Conservation (phyloP, 2,113 vertebrate genomes). For the Vulpes vulpes region DNA sequence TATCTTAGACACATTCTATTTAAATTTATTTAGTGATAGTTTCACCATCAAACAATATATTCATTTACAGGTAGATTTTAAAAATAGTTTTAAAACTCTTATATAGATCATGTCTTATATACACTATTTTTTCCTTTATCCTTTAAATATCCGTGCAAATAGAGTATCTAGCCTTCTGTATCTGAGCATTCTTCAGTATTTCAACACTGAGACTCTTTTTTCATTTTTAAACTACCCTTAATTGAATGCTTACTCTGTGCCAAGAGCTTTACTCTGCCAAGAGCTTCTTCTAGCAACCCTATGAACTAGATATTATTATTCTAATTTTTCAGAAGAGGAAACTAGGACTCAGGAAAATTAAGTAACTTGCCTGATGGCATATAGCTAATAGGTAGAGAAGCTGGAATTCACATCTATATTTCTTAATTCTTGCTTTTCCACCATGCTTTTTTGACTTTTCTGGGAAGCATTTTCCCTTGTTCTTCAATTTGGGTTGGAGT, state of each 20-base stretch:
- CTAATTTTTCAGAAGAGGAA: slow-evolving; percentile 3
- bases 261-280: background rate
- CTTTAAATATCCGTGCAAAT: background rate
- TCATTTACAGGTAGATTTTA: background rate
- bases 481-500: background rate
- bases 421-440: background rate
- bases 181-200: background rate
- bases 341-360: slow-evolving; percentile 20
- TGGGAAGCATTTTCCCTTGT: background rate
- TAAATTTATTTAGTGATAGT: slow-evolving; percentile 28
- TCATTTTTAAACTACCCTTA: background rate
- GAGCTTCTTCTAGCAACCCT: background rate
- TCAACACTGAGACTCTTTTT: background rate
- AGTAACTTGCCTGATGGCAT: background rate
- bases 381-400: background rate
- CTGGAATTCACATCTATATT: background rate
- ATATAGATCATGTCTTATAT: background rate
- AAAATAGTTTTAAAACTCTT: background rate
- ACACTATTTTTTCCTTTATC: background rate
- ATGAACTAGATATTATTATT: background rate
- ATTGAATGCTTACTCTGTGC: background rate
- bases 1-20: background rate
- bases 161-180: background rate
- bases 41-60: background rate
- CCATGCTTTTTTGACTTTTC: background rate